These are phyloP conservation scores for rat (Rattus norvegicus) DNA, from an alignment of 2,113 vertebrate genomes.

Conservation along the genomic window GRCr8 NC_086024.1:132405501-132406000, in stretches of 20 bases:
- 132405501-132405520: fast-evolving
- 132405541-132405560: fast-evolving
- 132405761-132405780: fast-evolving
- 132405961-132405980: background rate
- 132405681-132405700: background rate
- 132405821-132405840: fast-evolving
- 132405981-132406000: conserved; percentile 34
- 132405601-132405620: fast-evolving
- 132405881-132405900: background rate
- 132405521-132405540: fast-evolving
- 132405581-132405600: background rate
- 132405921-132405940: fast-evolving
- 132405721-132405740: background rate
- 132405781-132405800: background rate
- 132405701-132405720: fast-evolving
- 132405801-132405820: background rate
- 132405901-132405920: fast-evolving
- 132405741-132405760: fast-evolving
- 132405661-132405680: background rate
- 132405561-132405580: background rate
- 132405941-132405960: too few species aligned
- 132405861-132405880: fast-evolving
- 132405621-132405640: background rate
- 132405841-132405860: fast-evolving
- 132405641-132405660: fast-evolving